These are phyloP conservation scores for Larimichthys polyactis DNA, from an alignment of 2,113 vertebrate genomes.

Conservation along the genomic window DNA sequence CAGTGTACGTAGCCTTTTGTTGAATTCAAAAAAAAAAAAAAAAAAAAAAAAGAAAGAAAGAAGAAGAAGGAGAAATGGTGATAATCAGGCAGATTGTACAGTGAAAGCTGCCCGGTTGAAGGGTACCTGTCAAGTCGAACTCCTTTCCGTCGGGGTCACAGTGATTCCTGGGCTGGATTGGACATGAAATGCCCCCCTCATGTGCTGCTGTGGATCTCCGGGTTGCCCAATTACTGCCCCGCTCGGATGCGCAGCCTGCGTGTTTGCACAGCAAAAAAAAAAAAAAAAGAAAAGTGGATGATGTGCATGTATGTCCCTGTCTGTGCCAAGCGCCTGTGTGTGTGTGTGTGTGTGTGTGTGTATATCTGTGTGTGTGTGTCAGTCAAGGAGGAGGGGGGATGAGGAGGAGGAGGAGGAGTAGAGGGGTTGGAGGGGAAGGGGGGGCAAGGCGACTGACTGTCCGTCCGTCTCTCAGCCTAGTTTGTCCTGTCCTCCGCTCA, in stretches of 20 bases:
- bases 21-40: conserved; percentile 41
- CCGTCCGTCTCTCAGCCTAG: conserved; percentile 76
- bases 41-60: too few relatives aligned
- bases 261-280: conserved; percentile 46
- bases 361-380: conserved; percentile 83
- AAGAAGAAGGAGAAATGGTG: neutral
- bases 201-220: conserved; percentile 64
- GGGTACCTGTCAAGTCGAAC: conserved; percentile 85
- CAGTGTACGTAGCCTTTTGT: conserved; percentile 60
- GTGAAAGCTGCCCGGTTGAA: conserved; percentile 53
- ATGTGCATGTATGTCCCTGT: conserved; percentile 73
- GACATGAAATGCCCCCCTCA: conserved; percentile 77
- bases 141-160: conserved; percentile 84
- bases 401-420: conserved; percentile 38
- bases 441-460: conserved; percentile 60
- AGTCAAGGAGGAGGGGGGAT: conserved; percentile 75
- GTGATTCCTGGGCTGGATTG: conserved; percentile 77
- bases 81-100: conserved; percentile 47
- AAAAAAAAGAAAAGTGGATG: conserved; percentile 63
- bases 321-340: conserved; percentile 63
- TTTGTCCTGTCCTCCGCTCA: conserved; percentile 78
- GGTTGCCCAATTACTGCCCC: conserved; percentile 77
- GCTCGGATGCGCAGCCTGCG: conserved; percentile 76
- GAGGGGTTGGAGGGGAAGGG: neutral
- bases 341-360: conserved; percentile 2